A percentile compares a stretch with the other conserved stretches of the same genome.
Evolutionary conservation across 2,888 invertebrate genomes (phyloP).

Genomic region (Plebejus argus): DNA sequence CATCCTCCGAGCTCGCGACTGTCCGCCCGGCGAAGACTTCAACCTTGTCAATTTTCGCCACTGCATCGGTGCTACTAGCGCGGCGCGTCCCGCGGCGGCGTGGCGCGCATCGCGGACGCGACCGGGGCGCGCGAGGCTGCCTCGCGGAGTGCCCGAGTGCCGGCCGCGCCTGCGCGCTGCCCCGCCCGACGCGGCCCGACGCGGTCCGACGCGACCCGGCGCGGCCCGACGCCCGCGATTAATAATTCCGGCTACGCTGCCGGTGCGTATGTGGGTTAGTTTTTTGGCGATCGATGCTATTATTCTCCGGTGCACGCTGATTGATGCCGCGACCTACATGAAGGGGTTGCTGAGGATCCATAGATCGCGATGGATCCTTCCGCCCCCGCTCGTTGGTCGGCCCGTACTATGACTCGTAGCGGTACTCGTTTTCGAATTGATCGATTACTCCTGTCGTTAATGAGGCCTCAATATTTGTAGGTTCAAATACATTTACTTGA

Average conservation of each 20-base stretch:
- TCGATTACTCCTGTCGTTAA: not conserved
- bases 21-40: conserved; percentile 85
- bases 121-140: conserved; percentile 76
- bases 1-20: conserved; percentile 91
- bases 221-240: conserved; percentile 62
- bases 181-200: conserved; percentile 34
- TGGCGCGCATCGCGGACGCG: conserved; percentile 76
- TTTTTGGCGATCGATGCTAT: conserved; percentile 80
- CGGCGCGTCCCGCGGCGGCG: conserved; percentile 79
- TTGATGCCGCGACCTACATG: conserved; percentile 35
- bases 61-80: conserved; percentile 89
- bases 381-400: not conserved
- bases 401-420: not conserved
- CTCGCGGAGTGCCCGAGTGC: conserved; percentile 74
- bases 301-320: conserved; percentile 73
- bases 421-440: not conserved
- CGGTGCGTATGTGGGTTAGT: conserved; percentile 81
- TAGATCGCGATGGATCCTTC: not conserved
- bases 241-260: conserved; percentile 80
- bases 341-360: conserved; percentile 3
- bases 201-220: conserved; percentile 60
- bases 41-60: conserved; percentile 91
- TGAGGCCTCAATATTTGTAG: not conserved
- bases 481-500: not conserved
- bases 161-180: conserved; percentile 64